Conservation (phyloP, 1,140 invertebrate genomes). For the Pollicipes pollicipes region DNA sequence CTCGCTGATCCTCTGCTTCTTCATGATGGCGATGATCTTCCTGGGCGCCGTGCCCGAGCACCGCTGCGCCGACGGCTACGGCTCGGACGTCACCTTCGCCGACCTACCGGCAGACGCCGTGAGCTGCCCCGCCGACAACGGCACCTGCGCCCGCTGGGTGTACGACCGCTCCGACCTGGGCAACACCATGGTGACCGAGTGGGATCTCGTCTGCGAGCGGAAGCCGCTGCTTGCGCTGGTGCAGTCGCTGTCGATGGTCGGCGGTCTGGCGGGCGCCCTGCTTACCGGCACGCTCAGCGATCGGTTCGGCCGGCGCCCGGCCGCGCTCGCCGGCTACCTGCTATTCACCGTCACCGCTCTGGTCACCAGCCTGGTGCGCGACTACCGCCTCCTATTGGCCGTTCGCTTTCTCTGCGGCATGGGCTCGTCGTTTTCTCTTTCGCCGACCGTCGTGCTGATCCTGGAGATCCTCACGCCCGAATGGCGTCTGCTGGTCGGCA, state of each 20-base stretch:
- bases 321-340: neutral
- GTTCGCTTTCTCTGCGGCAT: conserved; percentile 34
- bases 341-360: neutral
- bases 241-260: conserved; percentile 17
- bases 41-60: conserved; percentile 7
- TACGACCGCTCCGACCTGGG: conserved; percentile 55
- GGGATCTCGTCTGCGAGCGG: conserved; percentile 16
- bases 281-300: conserved; percentile 15
- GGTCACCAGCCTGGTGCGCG: neutral
- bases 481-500: conserved; percentile 19
- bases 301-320: conserved; percentile 10
- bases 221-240: conserved; percentile 14
- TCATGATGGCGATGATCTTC: neutral
- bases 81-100: neutral
- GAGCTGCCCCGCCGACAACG: conserved; percentile 2
- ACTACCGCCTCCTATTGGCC: conserved; percentile 7
- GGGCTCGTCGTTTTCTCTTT: conserved; percentile 41
- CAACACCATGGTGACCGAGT: conserved; percentile 37
- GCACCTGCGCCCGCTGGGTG: conserved; percentile 35
- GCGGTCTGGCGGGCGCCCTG: conserved; percentile 15
- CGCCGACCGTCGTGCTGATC: conserved; percentile 47
- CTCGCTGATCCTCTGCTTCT: neutral
- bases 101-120: conserved; percentile 22
- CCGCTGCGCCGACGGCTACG: conserved; percentile 1
- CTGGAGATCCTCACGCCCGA: neutral